Conservation (phyloP, 2,888 invertebrate genomes). For the Erynnis tages region DNA sequence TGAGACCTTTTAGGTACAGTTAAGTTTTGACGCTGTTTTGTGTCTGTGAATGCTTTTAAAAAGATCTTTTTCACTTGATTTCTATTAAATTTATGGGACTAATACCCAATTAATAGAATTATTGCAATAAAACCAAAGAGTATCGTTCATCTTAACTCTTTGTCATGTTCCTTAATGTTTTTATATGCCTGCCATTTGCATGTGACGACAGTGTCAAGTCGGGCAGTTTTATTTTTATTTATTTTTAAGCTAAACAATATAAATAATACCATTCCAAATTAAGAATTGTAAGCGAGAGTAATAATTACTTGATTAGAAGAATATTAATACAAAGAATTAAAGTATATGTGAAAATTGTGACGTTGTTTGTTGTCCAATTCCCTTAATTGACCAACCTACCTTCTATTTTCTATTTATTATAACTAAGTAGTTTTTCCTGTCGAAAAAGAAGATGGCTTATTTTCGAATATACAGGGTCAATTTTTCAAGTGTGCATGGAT, state of each 20-base stretch:
- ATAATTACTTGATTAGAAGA: slow-evolving; percentile 71
- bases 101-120: slow-evolving; percentile 43
- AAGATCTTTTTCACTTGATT: slow-evolving; percentile 41
- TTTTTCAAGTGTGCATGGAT: no score
- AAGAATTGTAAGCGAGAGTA: slow-evolving; percentile 74
- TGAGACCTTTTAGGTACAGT: slow-evolving; percentile 38
- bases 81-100: slow-evolving; percentile 36
- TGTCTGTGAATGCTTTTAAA: slow-evolving; percentile 47
- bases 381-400: no score
- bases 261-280: slow-evolving; percentile 80
- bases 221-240: slow-evolving; percentile 63
- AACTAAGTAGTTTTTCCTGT: no score
- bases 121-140: slow-evolving; percentile 73
- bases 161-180: slow-evolving; percentile 61
- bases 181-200: slow-evolving; percentile 49
- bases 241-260: slow-evolving; percentile 75
- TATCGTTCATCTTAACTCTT: slow-evolving; percentile 68
- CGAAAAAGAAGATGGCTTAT: no score
- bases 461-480: no score
- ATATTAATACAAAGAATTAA: slow-evolving; percentile 71
- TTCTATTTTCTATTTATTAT: no score
- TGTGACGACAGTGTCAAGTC: slow-evolving; percentile 40
- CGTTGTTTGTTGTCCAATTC: slow-evolving; percentile 25
- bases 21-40: slow-evolving; percentile 43
- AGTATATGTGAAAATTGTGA: slow-evolving; percentile 58